Evolutionary conservation across 2,888 invertebrate species (phyloP).

Genomic region (Cosmia pyralina): DNA sequence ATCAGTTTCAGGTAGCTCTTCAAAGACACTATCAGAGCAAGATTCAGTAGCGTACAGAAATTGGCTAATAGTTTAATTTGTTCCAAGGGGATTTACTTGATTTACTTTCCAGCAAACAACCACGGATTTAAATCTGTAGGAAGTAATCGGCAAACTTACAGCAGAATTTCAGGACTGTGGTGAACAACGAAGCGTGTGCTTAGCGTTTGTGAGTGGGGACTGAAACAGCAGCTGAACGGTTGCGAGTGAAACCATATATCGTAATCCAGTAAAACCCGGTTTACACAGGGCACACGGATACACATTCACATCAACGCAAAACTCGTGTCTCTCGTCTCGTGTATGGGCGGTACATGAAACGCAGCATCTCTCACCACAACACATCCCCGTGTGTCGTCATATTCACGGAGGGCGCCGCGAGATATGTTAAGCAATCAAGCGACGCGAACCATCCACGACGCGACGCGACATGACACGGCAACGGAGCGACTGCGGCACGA

Average conservation of each 20-base stretch:
- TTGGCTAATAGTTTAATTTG: not conserved
- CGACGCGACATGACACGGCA: constrained; percentile 23
- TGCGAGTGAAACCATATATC: not conserved
- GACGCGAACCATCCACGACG: constrained; percentile 60
- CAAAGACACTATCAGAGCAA: not conserved
- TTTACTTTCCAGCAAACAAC: not conserved
- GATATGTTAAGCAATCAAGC: constrained; percentile 78
- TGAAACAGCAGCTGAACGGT: not conserved
- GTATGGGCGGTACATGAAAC: not conserved
- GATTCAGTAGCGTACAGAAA: not conserved
- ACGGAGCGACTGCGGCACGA: constrained; percentile 37
- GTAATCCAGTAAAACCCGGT: not conserved
- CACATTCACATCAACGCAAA: not conserved
- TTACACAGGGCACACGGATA: not conserved
- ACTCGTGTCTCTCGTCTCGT: not conserved
- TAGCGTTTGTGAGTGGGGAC: not conserved
- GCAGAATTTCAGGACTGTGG: not conserved
- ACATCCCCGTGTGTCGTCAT: constrained; percentile 51
- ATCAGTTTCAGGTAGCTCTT: not conserved
- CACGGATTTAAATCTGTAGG: not conserved
- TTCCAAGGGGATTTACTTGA: not conserved
- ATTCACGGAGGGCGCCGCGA: constrained; percentile 56
- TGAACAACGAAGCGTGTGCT: not conserved
- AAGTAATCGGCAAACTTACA: not conserved
- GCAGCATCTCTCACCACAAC: not conserved